Evolutionary conservation across 2,888 invertebrate species (phyloP), one percentile per base, ranked within the genome.

Genomic region (Xanthorhoe designata): DNA sequence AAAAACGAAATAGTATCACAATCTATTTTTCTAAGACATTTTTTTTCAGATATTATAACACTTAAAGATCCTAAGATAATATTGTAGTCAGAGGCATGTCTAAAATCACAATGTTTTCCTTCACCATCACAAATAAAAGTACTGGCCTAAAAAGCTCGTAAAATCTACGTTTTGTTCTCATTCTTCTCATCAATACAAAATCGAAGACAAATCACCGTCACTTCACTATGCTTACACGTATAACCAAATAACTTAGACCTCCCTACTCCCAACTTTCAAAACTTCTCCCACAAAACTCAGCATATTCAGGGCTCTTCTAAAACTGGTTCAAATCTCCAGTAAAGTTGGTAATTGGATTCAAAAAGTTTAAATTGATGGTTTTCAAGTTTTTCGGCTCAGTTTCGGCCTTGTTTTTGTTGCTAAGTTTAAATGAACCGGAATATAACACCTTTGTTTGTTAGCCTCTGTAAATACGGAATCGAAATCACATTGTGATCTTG

Each of bases 301-400:
- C 51, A 35, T 15, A 45, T 54, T 24, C 50, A 64, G 47, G 53
- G 68, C 19, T 61, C 69, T 60, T 29, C 35, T 13, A 49, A 47
- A 70, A 56, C 57, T 68, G 72, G 70, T 47, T 29, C 32, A 2
- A 32, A 54, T 45, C 42, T 50, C 47, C 51, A 29, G 15, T n/a
- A 49, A 61, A 51, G 47, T 53, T 56, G 24, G 63, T 69, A 67
- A 72, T 72, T 66, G 66, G 61, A 68, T 66, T 65, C 38, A 18
- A 52, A 45, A 70, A 71, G 61, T 69, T 70, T 54, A 58, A 68
- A 68, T 62, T 62, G 66, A 62, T 63, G 61, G 58, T 64, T 61
- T 54, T 42, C 7, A 58, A 61, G 58, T 66, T 64, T 64, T 67
- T 53, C 47, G 58, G 54, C 9, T 66, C 42, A 32, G 35, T 32